Evolutionary conservation across 1,140 invertebrate genomes (phyloP).

Genomic region (Lanistes nyassanus): DNA sequence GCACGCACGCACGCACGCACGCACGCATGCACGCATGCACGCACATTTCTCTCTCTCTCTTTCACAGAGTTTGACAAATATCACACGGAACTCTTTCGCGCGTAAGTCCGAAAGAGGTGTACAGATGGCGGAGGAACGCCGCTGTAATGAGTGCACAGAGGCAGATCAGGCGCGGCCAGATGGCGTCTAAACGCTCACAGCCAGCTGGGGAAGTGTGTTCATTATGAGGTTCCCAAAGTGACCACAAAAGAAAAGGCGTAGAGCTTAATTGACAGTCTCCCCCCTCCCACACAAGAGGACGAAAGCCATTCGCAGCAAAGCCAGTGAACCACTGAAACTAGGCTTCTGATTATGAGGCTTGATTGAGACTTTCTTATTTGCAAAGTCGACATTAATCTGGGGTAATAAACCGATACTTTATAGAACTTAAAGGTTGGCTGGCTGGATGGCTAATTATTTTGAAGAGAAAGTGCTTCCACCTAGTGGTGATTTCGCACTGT

Average conservation of each 20-base stretch:
- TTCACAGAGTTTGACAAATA: too few relatives aligned
- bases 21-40: too few relatives aligned
- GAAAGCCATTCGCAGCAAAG: neutral
- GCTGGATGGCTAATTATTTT: neutral
- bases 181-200: conserved; percentile 11
- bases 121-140: conserved; percentile 7
- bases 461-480: neutral
- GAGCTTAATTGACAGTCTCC: neutral
- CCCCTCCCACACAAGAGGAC: neutral
- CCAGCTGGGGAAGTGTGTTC: neutral
- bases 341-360: conserved; percentile 1
- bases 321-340: neutral
- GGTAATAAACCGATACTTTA: neutral
- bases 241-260: conserved; percentile 4
- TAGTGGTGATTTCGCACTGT: neutral
- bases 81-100: conserved; percentile 1
- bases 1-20: too few relatives aligned
- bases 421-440: neutral
- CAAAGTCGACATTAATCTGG: conserved; percentile 2
- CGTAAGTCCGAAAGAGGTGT: conserved; percentile 9
- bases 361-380: conserved; percentile 13
- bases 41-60: too few relatives aligned
- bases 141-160: neutral
- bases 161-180: neutral
- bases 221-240: conserved; percentile 8